Base-by-base conservation (phyloP, 2,113 vertebrate species). In the Proterorhinus semilunaris region DNA sequence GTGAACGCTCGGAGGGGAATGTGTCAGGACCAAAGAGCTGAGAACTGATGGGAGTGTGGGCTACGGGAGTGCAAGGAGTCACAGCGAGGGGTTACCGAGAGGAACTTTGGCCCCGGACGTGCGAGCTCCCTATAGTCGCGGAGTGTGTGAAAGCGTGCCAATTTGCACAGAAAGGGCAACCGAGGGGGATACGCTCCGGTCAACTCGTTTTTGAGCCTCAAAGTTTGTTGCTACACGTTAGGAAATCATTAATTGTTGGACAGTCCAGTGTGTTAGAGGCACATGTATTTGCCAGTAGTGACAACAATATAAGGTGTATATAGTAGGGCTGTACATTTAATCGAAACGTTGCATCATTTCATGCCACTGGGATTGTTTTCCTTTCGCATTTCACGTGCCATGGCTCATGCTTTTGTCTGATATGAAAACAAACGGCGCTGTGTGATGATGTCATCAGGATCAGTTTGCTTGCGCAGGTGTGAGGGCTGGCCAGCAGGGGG, bases 21-120 rank as follows among this genome's bases (percentile, higher is more conserved):
- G 54, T 83, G 81, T 82, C 80, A 69, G 54, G 57, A 74, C 70
- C 52, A 46, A 43, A 73, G 59, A 75, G 53, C 27, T 55, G 46
- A 55, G 72, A 57, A 48, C 66, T 52, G 16, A 55, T 50, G 65
- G 67, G 68, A 45, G 51, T 10, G 57, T 62, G 68, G n/a, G 0
- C 50, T 21, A 1, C 53, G 51, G 51, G 42, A 65, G 70, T 15
- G 58, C 62, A 42, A 58, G 49, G 45, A 72, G 65, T 81, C 78
- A 86, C 59, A 54, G 65, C 59, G 63, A 42, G 54, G 27, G 83
- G 69, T 74, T 80, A 76, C 64, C 83, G 82, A 65, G 42, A 46
- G 68, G 42, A 74, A 74, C 65, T 54, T 74, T 73, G 58, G 59
- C 51, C 36, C 17, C 4, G 6, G 45, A 44, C 43, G 36, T 16